phyloP scores from a whole-genome alignment of 1,140 invertebrate genomes.

The Idris sp. region DNA sequence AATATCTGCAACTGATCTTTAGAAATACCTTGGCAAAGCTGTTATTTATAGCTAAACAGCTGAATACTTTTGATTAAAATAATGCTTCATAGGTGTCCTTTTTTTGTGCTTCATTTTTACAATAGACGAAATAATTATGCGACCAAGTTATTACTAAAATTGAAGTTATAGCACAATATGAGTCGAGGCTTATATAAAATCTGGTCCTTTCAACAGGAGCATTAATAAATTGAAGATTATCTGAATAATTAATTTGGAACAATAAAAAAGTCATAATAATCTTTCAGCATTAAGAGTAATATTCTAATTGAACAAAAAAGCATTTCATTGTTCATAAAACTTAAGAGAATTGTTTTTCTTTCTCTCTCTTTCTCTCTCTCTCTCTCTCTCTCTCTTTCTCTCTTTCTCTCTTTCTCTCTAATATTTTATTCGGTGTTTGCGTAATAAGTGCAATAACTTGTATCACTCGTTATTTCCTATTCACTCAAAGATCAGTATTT shows the following conservation, averaged over 20 bases:
- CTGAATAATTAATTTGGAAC: constrained; percentile 40
- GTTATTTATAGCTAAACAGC: constrained; percentile 6
- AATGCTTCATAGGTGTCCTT: constrained; percentile 13
- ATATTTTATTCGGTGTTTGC: constrained; percentile 15
- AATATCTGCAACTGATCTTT: constrained; percentile 4
- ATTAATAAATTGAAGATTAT: constrained; percentile 30
- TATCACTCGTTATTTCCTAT: constrained; percentile 35
- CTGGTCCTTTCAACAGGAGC: constrained; percentile 5
- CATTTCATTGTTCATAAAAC: constrained; percentile 31
- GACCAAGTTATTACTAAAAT: constrained; percentile 18
- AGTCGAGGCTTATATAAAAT: constrained; percentile 28
- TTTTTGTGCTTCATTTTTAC: constrained; percentile 13
- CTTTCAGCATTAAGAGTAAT: constrained; percentile 17
- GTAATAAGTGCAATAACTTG: constrained; percentile 41
- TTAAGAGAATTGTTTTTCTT: constrained; percentile 22
- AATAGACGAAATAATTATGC: constrained; percentile 25
- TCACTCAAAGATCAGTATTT: constrained; percentile 43
- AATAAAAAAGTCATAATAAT: constrained; percentile 36
- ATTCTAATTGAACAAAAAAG: constrained; percentile 32
- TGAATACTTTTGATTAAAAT: constrained; percentile 25
- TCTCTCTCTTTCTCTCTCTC: no score
- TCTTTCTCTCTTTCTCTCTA: no score
- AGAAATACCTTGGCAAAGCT: not conserved
- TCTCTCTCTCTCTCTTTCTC: no score
- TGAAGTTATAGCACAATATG: constrained; percentile 12